Evolutionary conservation across 2,888 invertebrate species (phyloP), one percentile per base, ranked within the genome.

Genomic region (Drosophila rellima): DNA sequence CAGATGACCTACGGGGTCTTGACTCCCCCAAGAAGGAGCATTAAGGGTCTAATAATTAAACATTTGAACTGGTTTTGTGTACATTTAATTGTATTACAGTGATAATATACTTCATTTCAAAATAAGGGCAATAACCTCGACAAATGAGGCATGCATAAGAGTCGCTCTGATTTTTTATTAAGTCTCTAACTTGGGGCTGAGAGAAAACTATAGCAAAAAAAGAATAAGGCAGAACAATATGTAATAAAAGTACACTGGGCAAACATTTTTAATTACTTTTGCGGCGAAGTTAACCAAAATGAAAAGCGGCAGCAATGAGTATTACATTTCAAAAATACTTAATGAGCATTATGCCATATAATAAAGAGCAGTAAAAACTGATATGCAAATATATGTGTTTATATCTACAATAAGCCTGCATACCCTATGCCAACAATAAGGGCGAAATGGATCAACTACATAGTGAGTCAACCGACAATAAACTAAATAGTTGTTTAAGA

Each of bases 41-140:
- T 89, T 85, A 89, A 82, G 86, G 80, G 75, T 77, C 88, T 89
- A 89, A 85, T 85, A 89, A 88, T 85, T 89, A 75, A 85, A 88
- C 82, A 85, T 88, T 89, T 89, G 73, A 84, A 77, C 85, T 72
- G 81, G 63, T 79, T 82, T 77, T 82, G 82, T 75, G 76, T 71
- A 75, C 76, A 66, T 88, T 89, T 84, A 84, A 84, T 88, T 88
- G 70, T 64, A 68, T 68, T 63, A 85, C 61, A 63, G 68, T 64
- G 47, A 82, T 67, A 79, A 66, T 39, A 85, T 57, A 74, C 74
- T 71, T 75, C 51, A 54, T 48, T 55, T 39, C 29, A 57, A 65
- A 63, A 47, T 71, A 47, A 51, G 80, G 62, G 65, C 77, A 82
- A 65, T 64, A 67, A 65, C 67, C 86, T 54, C 69, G 17, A 37